phyloP scores from a whole-genome alignment of 2,797 vertebrate genomes.

The Lutjanus argentimaculatus region DNA sequence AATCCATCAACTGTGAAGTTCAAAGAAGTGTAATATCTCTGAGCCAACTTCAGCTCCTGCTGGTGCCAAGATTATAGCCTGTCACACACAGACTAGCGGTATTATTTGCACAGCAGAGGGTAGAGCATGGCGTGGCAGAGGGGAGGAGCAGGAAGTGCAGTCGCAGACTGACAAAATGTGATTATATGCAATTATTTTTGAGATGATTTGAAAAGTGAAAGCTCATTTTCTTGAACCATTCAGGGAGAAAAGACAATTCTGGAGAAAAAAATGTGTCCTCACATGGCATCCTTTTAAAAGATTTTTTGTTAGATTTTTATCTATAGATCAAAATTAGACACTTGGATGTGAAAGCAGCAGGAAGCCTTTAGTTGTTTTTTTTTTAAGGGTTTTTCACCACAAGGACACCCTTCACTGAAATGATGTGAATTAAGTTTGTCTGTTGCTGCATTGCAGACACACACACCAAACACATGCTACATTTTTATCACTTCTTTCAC shows the following conservation, averaged over 20 bases:
- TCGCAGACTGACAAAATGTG: constrained; percentile 61
- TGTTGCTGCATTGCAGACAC: background rate
- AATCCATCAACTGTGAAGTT: constrained; percentile 58
- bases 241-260: background rate
- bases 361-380: constrained; percentile 1
- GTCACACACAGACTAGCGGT: constrained; percentile 61
- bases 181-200: constrained; percentile 71
- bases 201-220: constrained; percentile 61
- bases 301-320: constrained; percentile 1
- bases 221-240: constrained; percentile 45
- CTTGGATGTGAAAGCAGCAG: constrained; percentile 3
- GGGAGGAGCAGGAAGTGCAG: constrained; percentile 63
- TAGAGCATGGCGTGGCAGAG: constrained; percentile 49
- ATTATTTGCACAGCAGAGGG: constrained; percentile 78
- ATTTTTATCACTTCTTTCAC: background rate
- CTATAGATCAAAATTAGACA: constrained; percentile 7
- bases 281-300: constrained; percentile 1
- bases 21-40: constrained; percentile 60
- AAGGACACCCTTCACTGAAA: background rate
- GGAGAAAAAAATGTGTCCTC: background rate
- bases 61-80: constrained; percentile 75
- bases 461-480: background rate
- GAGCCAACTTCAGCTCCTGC: constrained; percentile 57
- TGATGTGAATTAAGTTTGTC: background rate
- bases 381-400: background rate